A percentile compares a stretch with the other conserved stretches of the same genome.
phyloP scores from a whole-genome alignment of 2,797 vertebrate species.

The Thripadectes ignobilis region DNA sequence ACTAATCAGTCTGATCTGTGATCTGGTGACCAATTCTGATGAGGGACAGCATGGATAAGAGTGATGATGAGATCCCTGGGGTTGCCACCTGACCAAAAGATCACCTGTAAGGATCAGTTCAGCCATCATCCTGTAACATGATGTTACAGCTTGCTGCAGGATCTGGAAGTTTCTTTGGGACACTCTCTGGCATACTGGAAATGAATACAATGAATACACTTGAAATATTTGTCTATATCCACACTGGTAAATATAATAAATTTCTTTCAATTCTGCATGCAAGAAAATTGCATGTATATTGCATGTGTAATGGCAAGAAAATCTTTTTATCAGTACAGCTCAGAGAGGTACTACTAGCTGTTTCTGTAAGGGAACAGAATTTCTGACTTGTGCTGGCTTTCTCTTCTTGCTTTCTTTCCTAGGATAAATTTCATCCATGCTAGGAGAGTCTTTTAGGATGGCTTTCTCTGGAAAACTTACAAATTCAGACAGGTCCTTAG shows the following conservation, averaged over 20 bases:
- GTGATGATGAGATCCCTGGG: rapidly evolving
- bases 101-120: not conserved
- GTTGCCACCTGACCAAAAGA: not conserved
- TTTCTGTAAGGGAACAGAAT: not conserved
- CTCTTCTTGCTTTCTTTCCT: not conserved
- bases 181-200: not conserved
- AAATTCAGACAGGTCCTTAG: slow-evolving; percentile 7
- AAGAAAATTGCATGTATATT: not conserved
- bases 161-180: not conserved
- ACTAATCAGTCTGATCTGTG: not conserved
- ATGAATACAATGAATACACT: not conserved
- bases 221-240: not conserved
- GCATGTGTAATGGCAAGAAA: not conserved
- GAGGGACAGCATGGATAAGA: not conserved
- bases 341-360: not conserved
- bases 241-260: not conserved
- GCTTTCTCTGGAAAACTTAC: not conserved
- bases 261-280: not conserved
- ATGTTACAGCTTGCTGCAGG: not conserved
- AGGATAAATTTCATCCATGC: not conserved
- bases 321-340: not conserved
- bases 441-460: not conserved
- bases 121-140: not conserved
- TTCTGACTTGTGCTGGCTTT: not conserved
- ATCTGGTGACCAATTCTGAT: not conserved